phyloP scores from a whole-genome alignment of 2,113 vertebrate genomes.

The Anarrhichthys ocellatus region DNA sequence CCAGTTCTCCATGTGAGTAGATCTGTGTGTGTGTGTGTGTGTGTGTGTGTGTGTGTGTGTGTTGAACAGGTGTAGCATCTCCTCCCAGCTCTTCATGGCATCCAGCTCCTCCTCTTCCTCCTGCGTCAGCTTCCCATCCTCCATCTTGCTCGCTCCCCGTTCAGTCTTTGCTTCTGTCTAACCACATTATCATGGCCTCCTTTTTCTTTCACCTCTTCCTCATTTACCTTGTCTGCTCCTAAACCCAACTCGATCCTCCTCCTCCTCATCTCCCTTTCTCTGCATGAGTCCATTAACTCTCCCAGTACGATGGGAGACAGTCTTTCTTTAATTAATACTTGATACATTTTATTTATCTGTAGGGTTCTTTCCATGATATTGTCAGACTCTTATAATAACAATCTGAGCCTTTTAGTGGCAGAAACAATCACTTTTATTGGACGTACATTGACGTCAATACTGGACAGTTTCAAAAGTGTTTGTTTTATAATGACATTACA shows the following conservation, averaged over 20 bases:
- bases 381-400: no score
- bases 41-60: slow-evolving; percentile 19
- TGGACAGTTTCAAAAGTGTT: no score
- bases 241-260: background rate
- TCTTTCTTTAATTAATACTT: no score
- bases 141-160: background rate
- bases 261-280: background rate
- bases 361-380: no score
- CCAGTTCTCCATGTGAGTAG: slow-evolving; percentile 92
- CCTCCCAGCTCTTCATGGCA: slow-evolving; percentile 39
- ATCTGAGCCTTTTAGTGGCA: no score
- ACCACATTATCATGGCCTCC: background rate
- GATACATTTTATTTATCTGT: no score
- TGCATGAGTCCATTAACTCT: slow-evolving; percentile 26
- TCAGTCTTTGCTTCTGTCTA: background rate
- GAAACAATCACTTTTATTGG: no score
- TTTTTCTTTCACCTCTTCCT: background rate
- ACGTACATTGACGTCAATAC: no score
- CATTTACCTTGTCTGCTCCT: background rate
- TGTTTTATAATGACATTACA: no score
- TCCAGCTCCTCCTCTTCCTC: slow-evolving; percentile 30
- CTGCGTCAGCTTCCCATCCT: background rate
- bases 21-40: slow-evolving; percentile 10
- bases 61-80: slow-evolving; percentile 52
- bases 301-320: background rate